Evolutionary conservation across 2,888 invertebrate species (phyloP).

Genomic region (Petrolisthes manimaculis): DNA sequence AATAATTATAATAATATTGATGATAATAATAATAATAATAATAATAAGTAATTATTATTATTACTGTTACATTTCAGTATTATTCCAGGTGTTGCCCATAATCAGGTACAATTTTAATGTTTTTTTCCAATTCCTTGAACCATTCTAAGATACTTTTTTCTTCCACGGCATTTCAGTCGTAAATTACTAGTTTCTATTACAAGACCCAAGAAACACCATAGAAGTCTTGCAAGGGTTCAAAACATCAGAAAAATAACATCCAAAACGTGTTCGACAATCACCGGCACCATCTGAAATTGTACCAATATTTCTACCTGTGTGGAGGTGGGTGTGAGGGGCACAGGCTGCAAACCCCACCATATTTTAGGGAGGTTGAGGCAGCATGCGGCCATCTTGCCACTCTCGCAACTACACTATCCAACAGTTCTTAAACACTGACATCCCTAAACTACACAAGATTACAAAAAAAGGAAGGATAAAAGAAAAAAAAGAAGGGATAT

Average conservation of each 20-base stretch:
- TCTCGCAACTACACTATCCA: conserved; percentile 53
- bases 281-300: too few relatives aligned
- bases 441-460: conserved; percentile 57
- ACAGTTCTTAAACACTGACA: conserved; percentile 62
- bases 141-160: too few relatives aligned
- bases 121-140: neutral
- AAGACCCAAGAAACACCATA: too few relatives aligned
- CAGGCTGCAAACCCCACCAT: neutral
- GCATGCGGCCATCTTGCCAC: conserved; percentile 42
- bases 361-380: conserved; percentile 24
- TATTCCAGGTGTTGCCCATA: conserved; percentile 10
- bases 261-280: too few relatives aligned
- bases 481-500: conserved; percentile 58
- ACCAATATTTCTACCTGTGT: neutral
- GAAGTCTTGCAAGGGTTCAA: too few relatives aligned
- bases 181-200: too few relatives aligned
- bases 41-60: conserved; percentile 22
- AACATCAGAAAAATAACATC: too few relatives aligned
- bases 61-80: conserved; percentile 10
- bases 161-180: too few relatives aligned
- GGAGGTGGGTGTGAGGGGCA: conserved; percentile 3
- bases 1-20: too few relatives aligned
- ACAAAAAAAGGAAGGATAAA: conserved; percentile 31
- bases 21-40: conserved; percentile 33
- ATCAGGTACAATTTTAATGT: conserved; percentile 18